A percentile compares a stretch with the other conserved stretches of the same genome.
These are phyloP conservation scores for Lytechinus pictus DNA, from an alignment of 35 echinoderm and acorn worm genomes.

Conservation along the genomic window DNA sequence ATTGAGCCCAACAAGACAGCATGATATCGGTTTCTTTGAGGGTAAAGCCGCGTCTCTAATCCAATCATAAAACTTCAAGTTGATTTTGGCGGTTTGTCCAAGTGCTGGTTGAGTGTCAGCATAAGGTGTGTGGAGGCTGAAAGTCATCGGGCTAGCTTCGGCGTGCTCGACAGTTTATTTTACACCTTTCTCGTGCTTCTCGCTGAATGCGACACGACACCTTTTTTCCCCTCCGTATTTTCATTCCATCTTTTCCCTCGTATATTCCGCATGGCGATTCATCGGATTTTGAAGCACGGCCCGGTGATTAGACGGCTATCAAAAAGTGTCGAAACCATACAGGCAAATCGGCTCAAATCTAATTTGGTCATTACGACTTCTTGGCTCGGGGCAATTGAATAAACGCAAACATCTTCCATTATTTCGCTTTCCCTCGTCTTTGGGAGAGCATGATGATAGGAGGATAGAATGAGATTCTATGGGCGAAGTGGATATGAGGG, in stretches of 20 bases:
- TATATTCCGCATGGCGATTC: neutral
- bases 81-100: neutral
- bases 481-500: neutral
- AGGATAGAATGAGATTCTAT: neutral
- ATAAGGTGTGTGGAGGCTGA: neutral
- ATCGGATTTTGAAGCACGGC: constrained; percentile 20
- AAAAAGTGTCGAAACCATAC: constrained; percentile 45
- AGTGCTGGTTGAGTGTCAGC: neutral
- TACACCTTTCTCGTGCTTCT: neutral
- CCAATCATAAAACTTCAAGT: neutral
- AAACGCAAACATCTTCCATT: constrained; percentile 26
- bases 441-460: neutral
- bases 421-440: neutral
- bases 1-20: constrained; percentile 21
- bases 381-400: constrained; percentile 44
- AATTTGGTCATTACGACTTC: constrained; percentile 47
- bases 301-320: constrained; percentile 37
- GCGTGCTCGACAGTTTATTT: neutral
- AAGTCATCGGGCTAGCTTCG: constrained; percentile 15
- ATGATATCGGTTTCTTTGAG: constrained; percentile 27
- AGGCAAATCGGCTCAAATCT: constrained; percentile 25
- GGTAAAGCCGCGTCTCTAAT: constrained; percentile 10
- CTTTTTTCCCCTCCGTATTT: neutral
- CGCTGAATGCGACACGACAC: neutral
- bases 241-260: neutral